phyloP scores from a whole-genome alignment of 2,797 vertebrate species.

The Danio jaintianensis region DNA sequence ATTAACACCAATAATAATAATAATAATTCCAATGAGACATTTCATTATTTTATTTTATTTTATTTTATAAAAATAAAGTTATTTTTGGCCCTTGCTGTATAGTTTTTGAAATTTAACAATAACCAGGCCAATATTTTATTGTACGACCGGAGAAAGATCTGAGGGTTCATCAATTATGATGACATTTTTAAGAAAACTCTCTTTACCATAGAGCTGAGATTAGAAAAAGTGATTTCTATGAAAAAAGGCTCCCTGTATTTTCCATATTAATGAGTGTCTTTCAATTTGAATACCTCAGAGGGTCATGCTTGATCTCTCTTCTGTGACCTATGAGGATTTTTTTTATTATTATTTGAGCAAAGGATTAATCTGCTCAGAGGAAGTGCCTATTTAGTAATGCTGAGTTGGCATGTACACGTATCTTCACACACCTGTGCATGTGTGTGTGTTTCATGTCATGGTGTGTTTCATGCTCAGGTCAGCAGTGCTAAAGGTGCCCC shows the following conservation, averaged over 20 bases:
- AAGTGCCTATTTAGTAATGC: conserved; percentile 14
- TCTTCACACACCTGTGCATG: conserved; percentile 1
- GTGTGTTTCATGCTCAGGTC: conserved; percentile 5
- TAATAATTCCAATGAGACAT: too few species aligned
- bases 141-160: too few species aligned
- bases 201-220: conserved; percentile 5
- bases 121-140: neutral
- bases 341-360: neutral
- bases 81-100: too few species aligned
- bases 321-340: neutral
- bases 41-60: too few species aligned
- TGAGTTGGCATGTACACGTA: neutral
- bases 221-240: neutral
- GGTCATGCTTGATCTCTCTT: conserved; percentile 24
- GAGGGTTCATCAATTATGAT: neutral
- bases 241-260: neutral
- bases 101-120: neutral
- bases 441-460: conserved; percentile 13
- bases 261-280: conserved; percentile 29
- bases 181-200: neutral
- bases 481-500: neutral
- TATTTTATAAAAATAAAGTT: too few species aligned
- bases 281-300: conserved; percentile 8
- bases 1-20: too few species aligned
- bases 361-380: conserved; percentile 15